A percentile compares a stretch with the other conserved stretches of the same genome.
These are phyloP conservation scores for Pseudomyrmex concolor DNA, from an alignment of 1,140 invertebrate genomes.

Conservation along the genomic window DNA sequence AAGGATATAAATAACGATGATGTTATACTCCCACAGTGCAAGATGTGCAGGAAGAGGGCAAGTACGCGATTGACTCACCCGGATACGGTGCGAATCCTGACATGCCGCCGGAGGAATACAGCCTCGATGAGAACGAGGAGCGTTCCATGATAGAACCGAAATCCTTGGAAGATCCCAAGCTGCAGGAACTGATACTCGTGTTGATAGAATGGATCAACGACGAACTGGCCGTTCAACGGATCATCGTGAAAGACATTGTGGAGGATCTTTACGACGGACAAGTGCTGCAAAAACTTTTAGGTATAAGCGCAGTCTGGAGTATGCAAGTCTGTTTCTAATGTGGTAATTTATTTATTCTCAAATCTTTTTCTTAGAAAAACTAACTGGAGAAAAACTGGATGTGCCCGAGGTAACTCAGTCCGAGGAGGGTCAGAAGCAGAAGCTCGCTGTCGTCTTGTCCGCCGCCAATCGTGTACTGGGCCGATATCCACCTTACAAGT, in stretches of 20 bases:
- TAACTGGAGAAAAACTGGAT: constrained; percentile 95
- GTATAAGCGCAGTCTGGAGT: constrained; percentile 79
- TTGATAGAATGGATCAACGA: constrained; percentile 99
- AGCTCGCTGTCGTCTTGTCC: constrained; percentile 94
- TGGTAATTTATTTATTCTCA: background rate
- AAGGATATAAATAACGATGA: constrained; percentile 54
- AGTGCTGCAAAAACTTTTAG: constrained; percentile 97
- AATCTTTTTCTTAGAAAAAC: constrained; percentile 89
- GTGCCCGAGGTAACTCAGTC: constrained; percentile 99
- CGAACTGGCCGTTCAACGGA: constrained; percentile 97
- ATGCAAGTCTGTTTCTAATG: background rate
- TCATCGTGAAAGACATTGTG: constrained; percentile 98
- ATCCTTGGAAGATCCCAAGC: constrained; percentile 94
- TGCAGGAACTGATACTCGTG: constrained; percentile 94
- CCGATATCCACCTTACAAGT: constrained; percentile 88
- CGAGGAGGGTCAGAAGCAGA: constrained; percentile 98
- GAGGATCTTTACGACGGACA: constrained; percentile 99
- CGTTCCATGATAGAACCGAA: constrained; percentile 96
- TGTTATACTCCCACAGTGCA: constrained; percentile 89
- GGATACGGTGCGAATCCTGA: constrained; percentile 93
- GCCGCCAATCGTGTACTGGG: constrained; percentile 91
- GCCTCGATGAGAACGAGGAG: constrained; percentile 97
- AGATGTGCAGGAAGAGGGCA: constrained; percentile 97
- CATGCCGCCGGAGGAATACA: constrained; percentile 96
- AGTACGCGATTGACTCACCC: constrained; percentile 98